Percentiles rank a stretch among this genome's conserved stretches.
Conservation (phyloP, 2,113 vertebrate species). For the Nestor notabilis region DNA sequence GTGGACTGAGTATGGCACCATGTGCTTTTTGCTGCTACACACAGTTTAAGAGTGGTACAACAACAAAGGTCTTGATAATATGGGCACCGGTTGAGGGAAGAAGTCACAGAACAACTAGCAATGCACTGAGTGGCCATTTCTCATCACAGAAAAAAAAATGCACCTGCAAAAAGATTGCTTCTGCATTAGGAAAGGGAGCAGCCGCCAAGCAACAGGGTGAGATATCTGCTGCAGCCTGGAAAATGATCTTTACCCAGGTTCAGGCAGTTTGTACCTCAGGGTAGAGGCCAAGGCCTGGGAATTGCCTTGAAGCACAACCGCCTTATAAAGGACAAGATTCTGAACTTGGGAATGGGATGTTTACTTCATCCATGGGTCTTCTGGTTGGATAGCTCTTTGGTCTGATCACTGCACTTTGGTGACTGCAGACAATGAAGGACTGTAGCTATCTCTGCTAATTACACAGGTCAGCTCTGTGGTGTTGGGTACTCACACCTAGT, state of each 20-base stretch:
- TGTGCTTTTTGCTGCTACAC: neutral
- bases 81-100: neutral
- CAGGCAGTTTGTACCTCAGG: neutral
- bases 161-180: neutral
- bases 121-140: neutral
- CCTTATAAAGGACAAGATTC: neutral
- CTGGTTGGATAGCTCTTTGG: neutral
- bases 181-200: neutral
- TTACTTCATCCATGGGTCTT: neutral
- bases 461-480: neutral
- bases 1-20: neutral
- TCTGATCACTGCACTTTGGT: neutral
- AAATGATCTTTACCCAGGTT: neutral
- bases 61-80: neutral
- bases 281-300: neutral
- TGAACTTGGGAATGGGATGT: neutral
- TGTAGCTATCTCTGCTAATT: neutral
- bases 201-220: neutral
- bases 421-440: accelerated
- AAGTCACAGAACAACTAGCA: neutral
- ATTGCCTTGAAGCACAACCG: neutral
- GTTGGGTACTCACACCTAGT: neutral
- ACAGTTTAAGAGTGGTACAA: neutral
- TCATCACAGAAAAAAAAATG: accelerated
- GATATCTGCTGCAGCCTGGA: neutral